Conservation (phyloP, 2,113 vertebrate genomes). For the Coracopsis vasa region DNA sequence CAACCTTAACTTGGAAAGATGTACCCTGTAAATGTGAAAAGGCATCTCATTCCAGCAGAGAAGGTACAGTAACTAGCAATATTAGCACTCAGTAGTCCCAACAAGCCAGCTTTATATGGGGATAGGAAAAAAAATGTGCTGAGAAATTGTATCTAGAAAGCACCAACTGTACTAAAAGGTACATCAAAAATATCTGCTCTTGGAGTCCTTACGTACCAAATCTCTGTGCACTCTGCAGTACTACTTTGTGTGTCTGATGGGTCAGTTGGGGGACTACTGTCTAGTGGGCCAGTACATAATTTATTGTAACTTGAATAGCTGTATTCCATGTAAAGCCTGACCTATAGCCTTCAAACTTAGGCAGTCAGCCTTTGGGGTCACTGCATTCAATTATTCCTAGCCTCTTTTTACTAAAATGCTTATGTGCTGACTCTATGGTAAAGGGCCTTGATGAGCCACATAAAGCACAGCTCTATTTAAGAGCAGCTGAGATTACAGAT, state of each 20-base stretch:
- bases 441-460: background rate
- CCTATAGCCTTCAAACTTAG: background rate
- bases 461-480: background rate
- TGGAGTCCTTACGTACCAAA: background rate
- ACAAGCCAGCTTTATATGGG: background rate
- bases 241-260: background rate
- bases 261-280: background rate
- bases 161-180: background rate
- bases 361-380: background rate
- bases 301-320: background rate
- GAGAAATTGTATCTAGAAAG: background rate
- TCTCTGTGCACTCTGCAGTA: background rate
- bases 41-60: background rate
- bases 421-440: background rate
- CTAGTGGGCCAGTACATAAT: background rate
- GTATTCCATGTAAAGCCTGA: background rate
- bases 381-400: background rate
- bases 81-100: background rate
- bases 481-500: background rate
- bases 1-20: background rate
- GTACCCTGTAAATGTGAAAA: conserved; percentile 47
- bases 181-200: background rate
- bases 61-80: background rate
- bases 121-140: background rate
- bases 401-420: background rate